phyloP scores from a whole-genome alignment of 2,888 invertebrate genomes.

The Orthonychiurus folsomi region DNA sequence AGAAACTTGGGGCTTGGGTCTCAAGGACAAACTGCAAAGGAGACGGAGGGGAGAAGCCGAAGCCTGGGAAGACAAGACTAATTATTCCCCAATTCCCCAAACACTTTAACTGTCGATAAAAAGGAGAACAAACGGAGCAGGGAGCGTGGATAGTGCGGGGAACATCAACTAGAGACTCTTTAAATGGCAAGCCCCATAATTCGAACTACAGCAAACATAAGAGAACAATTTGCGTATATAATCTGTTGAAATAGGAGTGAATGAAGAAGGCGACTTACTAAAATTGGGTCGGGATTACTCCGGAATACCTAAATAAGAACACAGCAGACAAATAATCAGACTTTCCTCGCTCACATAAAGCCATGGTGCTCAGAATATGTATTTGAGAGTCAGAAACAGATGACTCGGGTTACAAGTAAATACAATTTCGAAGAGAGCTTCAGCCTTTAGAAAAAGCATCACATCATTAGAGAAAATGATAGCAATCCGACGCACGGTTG shows the following conservation, averaged over 20 bases:
- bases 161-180: not conserved
- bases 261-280: conserved; percentile 70
- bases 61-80: not conserved
- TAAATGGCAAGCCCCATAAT: not conserved
- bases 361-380: not conserved
- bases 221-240: not conserved
- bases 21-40: not conserved
- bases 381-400: not conserved
- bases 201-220: not conserved
- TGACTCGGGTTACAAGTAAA: not conserved
- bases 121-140: not conserved
- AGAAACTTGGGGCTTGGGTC: not conserved
- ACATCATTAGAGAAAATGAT: not conserved
- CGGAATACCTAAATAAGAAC: conserved; percentile 82
- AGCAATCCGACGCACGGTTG: not conserved
- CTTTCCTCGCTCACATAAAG: not conserved
- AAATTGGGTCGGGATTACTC: conserved; percentile 96
- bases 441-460: not conserved
- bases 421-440: not conserved
- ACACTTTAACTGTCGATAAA: conserved; percentile 1
- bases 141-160: not conserved
- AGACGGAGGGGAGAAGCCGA: not conserved
- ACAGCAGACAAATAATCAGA: conserved; percentile 44
- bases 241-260: not conserved
- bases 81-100: conserved; percentile 1